These are phyloP conservation scores for Microcebus tavaratra DNA, from an alignment of 2,113 vertebrate genomes.

Conservation along the genomic window DNA sequence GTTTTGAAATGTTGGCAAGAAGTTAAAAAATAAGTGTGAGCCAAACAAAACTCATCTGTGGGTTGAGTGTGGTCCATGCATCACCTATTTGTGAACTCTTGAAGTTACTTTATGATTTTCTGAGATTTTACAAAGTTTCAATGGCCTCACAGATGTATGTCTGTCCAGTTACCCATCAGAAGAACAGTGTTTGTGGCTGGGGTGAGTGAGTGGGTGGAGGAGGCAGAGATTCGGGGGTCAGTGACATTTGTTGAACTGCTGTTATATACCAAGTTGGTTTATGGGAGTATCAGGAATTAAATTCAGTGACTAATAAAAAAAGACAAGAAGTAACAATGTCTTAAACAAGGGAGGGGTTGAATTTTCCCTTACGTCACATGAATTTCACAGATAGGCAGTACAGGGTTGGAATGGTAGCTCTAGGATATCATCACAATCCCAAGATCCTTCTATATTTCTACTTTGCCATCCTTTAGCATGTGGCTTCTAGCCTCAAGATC, in stretches of 20 bases:
- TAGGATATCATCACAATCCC: neutral
- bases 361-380: neutral
- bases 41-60: neutral
- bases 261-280: neutral
- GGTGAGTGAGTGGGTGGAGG: too few relatives aligned
- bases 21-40: neutral
- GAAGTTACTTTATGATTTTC: neutral
- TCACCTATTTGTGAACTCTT: neutral
- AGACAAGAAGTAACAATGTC: neutral
- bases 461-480: neutral
- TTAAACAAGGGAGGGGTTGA: neutral
- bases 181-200: neutral
- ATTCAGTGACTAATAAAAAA: neutral
- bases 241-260: neutral
- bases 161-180: neutral
- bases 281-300: neutral
- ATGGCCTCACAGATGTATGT: neutral
- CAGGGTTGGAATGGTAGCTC: neutral
- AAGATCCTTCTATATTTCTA: neutral
- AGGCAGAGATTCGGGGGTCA: neutral
- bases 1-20: slow-evolving; percentile 28
- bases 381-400: neutral
- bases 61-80: neutral
- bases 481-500: neutral
- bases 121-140: neutral